Percentiles rank a stretch among this genome's conserved stretches.
phyloP scores from a whole-genome alignment of 1,140 invertebrate genomes.

The Drosophila grimshawi region DNA sequence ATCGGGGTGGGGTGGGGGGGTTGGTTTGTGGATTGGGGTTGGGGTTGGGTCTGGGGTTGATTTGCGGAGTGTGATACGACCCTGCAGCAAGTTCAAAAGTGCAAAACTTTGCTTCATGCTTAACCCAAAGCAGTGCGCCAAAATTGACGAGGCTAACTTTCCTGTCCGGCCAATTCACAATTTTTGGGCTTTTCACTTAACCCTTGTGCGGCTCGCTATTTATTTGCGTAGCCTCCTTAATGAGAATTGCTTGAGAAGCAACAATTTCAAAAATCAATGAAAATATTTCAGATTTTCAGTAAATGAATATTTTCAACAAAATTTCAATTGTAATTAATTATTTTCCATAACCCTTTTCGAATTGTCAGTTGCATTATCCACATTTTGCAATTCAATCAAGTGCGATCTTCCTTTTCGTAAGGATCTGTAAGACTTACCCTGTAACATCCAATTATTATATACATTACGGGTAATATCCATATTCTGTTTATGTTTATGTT shows the following conservation, averaged over 20 bases:
- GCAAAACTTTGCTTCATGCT: slow-evolving; percentile 60
- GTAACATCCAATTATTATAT: too few relatives aligned
- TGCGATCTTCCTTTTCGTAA: too few relatives aligned
- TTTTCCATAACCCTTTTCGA: too few relatives aligned
- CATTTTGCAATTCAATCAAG: too few relatives aligned
- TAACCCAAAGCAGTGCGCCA: slow-evolving; percentile 41
- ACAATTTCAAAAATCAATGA: neutral
- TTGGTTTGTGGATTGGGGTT: neutral
- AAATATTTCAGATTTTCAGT: too few relatives aligned
- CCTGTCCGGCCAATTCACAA: slow-evolving; percentile 8
- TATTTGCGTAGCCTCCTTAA: too few relatives aligned
- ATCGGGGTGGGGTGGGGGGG: neutral
- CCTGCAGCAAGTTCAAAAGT: slow-evolving; percentile 76
- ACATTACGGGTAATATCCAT: too few relatives aligned
- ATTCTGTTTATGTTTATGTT: too few relatives aligned
- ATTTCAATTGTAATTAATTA: too few relatives aligned
- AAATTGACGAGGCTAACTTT: slow-evolving; percentile 18
- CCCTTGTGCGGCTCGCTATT: neutral
- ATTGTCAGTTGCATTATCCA: too few relatives aligned
- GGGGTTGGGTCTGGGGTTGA: neutral
- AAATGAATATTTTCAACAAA: too few relatives aligned
- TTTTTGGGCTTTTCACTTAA: neutral
- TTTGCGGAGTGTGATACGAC: slow-evolving; percentile 11
- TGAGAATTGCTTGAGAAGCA: neutral
- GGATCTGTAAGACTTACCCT: too few relatives aligned